A percentile compares a stretch with the other conserved stretches of the same genome.
Conservation (phyloP, 2,113 vertebrate genomes). For the Mustela nigripes region DNA sequence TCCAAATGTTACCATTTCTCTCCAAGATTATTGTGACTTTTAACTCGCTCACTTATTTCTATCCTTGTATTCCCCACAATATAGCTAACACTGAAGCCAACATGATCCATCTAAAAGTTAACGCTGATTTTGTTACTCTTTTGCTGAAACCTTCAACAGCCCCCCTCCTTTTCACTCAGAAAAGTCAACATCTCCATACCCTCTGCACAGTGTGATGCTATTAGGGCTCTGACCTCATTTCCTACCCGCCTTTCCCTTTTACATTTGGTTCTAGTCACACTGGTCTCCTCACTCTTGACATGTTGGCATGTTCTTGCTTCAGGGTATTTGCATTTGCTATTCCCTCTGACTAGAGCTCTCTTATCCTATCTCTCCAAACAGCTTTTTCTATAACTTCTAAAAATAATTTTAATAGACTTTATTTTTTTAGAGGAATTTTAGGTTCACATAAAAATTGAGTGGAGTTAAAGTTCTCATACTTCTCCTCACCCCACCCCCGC, state of each 20-base stretch:
- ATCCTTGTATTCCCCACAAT: not conserved
- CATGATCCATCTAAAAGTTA: not conserved
- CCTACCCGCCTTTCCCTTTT: not conserved
- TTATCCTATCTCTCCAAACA: not conserved
- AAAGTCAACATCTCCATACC: not conserved
- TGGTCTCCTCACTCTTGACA: not conserved
- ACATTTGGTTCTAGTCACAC: not conserved
- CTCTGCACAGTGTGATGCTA: rapidly evolving
- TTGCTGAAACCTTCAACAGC: not conserved
- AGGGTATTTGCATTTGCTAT: not conserved
- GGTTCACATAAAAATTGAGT: not conserved
- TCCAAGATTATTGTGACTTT: not conserved
- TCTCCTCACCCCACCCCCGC: not conserved
- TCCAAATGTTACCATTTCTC: not conserved
- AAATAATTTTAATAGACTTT: not conserved
- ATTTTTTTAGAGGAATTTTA: not conserved
- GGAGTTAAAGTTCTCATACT: not conserved
- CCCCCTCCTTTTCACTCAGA: not conserved
- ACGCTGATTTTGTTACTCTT: not conserved
- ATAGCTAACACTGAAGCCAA: not conserved
- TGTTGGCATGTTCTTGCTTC: not conserved
- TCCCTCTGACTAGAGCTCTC: not conserved
- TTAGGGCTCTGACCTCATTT: not conserved
- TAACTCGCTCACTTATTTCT: not conserved
- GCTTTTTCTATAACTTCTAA: not conserved